Percentiles rank a stretch among this genome's conserved stretches.
These are phyloP conservation scores for Boloria euphrosyne DNA, from an alignment of 2,888 invertebrate genomes.

Conservation along the genomic window DNA sequence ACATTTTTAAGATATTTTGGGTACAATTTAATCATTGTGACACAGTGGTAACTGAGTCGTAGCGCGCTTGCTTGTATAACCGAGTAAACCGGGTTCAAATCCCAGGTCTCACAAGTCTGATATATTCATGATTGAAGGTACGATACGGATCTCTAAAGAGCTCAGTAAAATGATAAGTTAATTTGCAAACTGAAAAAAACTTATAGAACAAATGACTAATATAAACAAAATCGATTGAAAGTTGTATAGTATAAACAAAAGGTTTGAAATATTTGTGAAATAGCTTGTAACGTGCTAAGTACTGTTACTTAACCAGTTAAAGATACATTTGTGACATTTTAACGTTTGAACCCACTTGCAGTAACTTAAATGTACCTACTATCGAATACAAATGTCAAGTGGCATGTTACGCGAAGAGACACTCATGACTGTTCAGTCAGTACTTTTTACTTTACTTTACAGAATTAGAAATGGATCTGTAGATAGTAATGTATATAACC, in stretches of 20 bases:
- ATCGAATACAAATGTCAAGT: conserved; percentile 24
- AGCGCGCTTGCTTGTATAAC: too few species aligned
- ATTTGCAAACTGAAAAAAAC: not conserved
- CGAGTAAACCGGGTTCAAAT: too few species aligned
- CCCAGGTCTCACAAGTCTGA: too few species aligned
- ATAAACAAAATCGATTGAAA: conserved; percentile 2
- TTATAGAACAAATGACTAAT: not conserved
- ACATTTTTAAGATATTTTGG: too few species aligned
- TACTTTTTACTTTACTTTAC: not conserved
- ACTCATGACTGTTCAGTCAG: not conserved
- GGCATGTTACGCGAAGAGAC: not conserved
- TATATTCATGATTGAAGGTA: too few species aligned
- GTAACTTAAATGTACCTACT: conserved; percentile 22
- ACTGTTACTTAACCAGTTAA: conserved; percentile 51
- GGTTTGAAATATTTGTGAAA: conserved; percentile 48
- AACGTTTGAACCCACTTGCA: conserved; percentile 43
- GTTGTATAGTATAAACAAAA: not conserved
- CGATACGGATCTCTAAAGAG: too few species aligned
- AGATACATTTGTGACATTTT: conserved; percentile 41
- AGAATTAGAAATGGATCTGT: not conserved
- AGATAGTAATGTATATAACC: too few species aligned
- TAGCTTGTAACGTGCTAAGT: conserved; percentile 52
- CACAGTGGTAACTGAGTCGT: too few species aligned
- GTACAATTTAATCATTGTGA: too few species aligned
- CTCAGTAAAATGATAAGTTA: not conserved